Percentiles rank a stretch among this genome's conserved stretches.
These are phyloP conservation scores for Drosophila planitibia DNA, from an alignment of 2,888 invertebrate species.

Conservation along the genomic window DNA sequence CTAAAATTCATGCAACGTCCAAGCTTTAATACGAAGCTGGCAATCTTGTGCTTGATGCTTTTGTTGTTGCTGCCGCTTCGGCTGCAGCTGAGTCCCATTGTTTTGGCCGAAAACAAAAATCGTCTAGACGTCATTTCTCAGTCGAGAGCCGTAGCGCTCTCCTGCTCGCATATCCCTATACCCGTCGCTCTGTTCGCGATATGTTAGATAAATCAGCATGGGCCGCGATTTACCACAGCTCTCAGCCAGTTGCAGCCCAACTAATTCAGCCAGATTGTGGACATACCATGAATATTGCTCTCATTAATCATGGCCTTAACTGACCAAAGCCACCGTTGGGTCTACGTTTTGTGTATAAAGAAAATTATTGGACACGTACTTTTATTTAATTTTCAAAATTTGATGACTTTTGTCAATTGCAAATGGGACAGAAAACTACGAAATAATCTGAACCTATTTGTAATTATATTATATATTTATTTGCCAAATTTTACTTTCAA, in stretches of 20 bases:
- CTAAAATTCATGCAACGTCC: slow-evolving; percentile 22
- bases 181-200: slow-evolving; percentile 39
- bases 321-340: neutral
- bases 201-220: slow-evolving; percentile 64
- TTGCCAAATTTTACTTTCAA: too few species aligned
- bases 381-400: slow-evolving; percentile 1
- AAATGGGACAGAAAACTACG: neutral
- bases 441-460: neutral
- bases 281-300: slow-evolving; percentile 43
- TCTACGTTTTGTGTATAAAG: neutral
- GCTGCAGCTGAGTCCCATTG: slow-evolving; percentile 27
- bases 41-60: slow-evolving; percentile 14
- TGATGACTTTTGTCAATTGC: neutral
- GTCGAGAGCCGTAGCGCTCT: slow-evolving; percentile 17
- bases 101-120: slow-evolving; percentile 57
- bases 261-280: slow-evolving; percentile 16
- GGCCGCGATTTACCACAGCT: slow-evolving; percentile 54
- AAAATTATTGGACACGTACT: neutral
- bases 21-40: slow-evolving; percentile 32
- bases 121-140: slow-evolving; percentile 76
- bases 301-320: slow-evolving; percentile 35
- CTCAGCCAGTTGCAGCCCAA: slow-evolving; percentile 27
- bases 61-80: neutral
- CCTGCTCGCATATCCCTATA: slow-evolving; percentile 27
- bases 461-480: neutral